These are phyloP conservation scores for Pyrrhosoma nymphula DNA, from an alignment of 2,888 invertebrate species.

Conservation along the genomic window DNA sequence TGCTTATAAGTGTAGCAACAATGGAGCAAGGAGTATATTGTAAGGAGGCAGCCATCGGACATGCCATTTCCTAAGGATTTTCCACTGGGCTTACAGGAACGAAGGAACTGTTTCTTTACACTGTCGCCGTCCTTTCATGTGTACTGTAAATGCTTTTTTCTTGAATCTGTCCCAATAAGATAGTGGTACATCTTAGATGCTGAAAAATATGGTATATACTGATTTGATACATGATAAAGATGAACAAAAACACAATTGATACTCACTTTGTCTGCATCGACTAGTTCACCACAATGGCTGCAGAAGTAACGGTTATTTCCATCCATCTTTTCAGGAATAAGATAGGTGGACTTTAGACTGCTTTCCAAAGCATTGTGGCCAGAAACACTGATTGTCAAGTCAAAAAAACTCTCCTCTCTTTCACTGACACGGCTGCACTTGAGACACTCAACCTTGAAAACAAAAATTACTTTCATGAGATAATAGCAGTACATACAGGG, in stretches of 20 bases:
- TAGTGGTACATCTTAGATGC: neutral
- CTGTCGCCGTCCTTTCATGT: too few relatives aligned
- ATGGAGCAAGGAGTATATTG: too few relatives aligned
- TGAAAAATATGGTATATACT: too few relatives aligned
- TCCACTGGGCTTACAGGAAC: too few relatives aligned
- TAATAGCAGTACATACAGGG: neutral
- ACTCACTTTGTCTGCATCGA: constrained; percentile 68
- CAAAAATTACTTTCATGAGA: neutral
- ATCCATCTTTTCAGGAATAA: constrained; percentile 67
- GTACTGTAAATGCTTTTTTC: too few relatives aligned
- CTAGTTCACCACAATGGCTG: constrained; percentile 49
- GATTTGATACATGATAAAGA: too few relatives aligned
- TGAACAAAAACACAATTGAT: too few relatives aligned
- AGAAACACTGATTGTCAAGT: constrained; percentile 65
- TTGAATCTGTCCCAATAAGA: too few relatives aligned
- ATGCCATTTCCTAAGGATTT: too few relatives aligned
- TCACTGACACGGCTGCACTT: constrained; percentile 62
- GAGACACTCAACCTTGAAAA: constrained; percentile 52
- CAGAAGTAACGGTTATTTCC: constrained; percentile 68
- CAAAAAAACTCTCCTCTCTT: constrained; percentile 68
- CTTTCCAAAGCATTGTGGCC: constrained; percentile 61
- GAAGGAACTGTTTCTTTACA: too few relatives aligned
- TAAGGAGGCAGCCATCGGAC: too few relatives aligned
- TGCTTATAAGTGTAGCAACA: too few relatives aligned
- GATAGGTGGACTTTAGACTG: constrained; percentile 51